These are phyloP conservation scores for Hyphantria cunea DNA, from an alignment of 1,140 invertebrate genomes.

Conservation along the genomic window DNA sequence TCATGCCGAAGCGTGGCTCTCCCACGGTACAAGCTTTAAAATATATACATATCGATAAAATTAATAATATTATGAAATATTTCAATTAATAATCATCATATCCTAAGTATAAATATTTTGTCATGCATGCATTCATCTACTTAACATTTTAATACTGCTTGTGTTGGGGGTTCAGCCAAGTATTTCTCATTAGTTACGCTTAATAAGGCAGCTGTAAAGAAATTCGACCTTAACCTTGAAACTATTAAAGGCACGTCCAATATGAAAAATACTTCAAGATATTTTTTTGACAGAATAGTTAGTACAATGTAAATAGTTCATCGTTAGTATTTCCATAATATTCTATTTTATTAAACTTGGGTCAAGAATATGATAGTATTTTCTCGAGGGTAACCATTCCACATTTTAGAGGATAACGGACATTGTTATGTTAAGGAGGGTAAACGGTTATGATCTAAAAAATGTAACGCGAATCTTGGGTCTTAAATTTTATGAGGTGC, in stretches of 20 bases:
- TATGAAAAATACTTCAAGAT: background rate
- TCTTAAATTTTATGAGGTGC: constrained; percentile 7
- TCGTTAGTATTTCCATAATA: constrained; percentile 16
- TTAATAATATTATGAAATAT: too few species aligned
- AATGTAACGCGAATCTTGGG: constrained; percentile 11
- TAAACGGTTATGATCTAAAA: constrained; percentile 26
- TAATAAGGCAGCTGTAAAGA: constrained; percentile 8
- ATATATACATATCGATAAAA: too few species aligned
- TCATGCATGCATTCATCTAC: constrained; percentile 9
- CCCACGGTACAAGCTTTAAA: too few species aligned
- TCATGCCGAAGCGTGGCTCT: too few species aligned
- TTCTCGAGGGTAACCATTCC: constrained; percentile 7
- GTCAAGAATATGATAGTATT: constrained; percentile 22
- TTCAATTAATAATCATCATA: constrained; percentile 19
- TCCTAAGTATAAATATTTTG: constrained; percentile 7
- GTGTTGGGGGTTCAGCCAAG: constrained; percentile 2
- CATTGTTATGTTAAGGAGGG: constrained; percentile 30
- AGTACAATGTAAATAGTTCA: background rate
- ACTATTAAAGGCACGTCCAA: background rate
- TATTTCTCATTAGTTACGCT: constrained; percentile 23
- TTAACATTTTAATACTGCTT: constrained; percentile 14
- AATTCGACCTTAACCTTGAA: background rate
- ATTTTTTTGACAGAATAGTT: background rate
- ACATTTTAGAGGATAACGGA: constrained; percentile 22
- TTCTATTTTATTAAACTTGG: constrained; percentile 22